Conservation (phyloP, 2,888 invertebrate genomes). For the Serrognathus titanus region DNA sequence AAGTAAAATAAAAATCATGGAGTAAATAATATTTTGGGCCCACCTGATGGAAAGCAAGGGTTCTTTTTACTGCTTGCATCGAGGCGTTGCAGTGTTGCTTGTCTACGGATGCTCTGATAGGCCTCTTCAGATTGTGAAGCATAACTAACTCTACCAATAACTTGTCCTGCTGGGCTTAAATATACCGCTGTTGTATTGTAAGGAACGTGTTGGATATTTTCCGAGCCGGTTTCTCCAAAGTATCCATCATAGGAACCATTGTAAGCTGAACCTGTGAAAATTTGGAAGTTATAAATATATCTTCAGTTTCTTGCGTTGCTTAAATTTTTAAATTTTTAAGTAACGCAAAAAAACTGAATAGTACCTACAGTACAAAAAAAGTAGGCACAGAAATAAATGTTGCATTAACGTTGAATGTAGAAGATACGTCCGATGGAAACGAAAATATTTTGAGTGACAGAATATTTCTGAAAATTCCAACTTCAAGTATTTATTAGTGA, state of each 20-base stretch:
- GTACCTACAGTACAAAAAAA: no score
- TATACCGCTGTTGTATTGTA: constrained; percentile 48
- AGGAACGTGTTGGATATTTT: constrained; percentile 39
- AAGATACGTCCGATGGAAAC: no score
- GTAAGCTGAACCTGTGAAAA: constrained; percentile 34
- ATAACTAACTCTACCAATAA: constrained; percentile 44
- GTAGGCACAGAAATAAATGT: no score
- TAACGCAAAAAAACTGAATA: no score
- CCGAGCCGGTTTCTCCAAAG: constrained; percentile 47
- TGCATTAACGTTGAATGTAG: no score
- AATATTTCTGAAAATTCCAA: no score
- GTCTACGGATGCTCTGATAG: constrained; percentile 41
- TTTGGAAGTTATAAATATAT: no score
- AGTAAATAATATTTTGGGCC: constrained; percentile 19
- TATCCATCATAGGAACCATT: constrained; percentile 48
- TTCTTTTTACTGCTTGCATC: constrained; percentile 41
- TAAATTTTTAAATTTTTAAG: no score
- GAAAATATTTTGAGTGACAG: no score
- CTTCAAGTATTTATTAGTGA: no score
- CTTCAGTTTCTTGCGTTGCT: no score
- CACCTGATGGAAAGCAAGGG: constrained; percentile 47
- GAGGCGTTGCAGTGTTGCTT: constrained; percentile 47
- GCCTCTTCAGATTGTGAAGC: constrained; percentile 42
- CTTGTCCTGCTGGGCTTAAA: constrained; percentile 45
- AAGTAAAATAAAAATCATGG: neutral